phyloP scores from a whole-genome alignment of 2,888 invertebrate species.

The Mythimna lalbum region DNA sequence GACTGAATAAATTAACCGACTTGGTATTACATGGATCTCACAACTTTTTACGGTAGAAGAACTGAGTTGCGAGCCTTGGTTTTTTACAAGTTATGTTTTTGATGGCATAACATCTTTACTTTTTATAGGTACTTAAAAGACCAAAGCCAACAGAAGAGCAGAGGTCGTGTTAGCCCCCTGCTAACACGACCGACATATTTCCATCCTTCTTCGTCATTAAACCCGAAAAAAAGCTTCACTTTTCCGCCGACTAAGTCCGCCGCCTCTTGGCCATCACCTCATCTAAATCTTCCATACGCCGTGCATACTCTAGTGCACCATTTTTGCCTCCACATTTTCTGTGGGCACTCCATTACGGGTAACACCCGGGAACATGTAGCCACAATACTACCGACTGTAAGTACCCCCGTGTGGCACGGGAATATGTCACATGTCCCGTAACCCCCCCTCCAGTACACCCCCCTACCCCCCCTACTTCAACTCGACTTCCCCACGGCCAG shows the following conservation, averaged over 20 bases:
- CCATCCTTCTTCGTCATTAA: no score
- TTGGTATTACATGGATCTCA: no score
- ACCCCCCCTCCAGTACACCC: slow-evolving; percentile 68
- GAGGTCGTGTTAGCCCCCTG: no score
- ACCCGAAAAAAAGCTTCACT: neutral
- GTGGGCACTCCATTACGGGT: slow-evolving; percentile 80
- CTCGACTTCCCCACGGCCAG: slow-evolving; percentile 59
- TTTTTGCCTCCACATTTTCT: slow-evolving; percentile 70
- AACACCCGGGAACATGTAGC: slow-evolving; percentile 77
- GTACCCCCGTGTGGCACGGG: slow-evolving; percentile 82
- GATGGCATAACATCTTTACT: no score
- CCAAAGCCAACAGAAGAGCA: no score
- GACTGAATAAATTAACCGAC: no score
- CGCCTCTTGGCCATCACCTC: neutral
- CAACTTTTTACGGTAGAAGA: no score
- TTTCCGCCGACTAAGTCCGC: slow-evolving; percentile 3
- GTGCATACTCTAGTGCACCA: slow-evolving; percentile 64
- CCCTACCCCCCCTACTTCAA: slow-evolving; percentile 27
- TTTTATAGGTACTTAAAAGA: no score
- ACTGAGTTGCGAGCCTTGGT: no score
- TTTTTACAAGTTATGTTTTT: no score
- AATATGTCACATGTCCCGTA: slow-evolving; percentile 85
- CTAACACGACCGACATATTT: neutral
- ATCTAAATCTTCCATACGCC: slow-evolving; percentile 36
- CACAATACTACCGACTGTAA: slow-evolving; percentile 78